Evolutionary conservation across 2,888 invertebrate species (phyloP), one percentile per base, ranked within the genome.

Genomic region (Lycophotia porphyrea): DNA sequence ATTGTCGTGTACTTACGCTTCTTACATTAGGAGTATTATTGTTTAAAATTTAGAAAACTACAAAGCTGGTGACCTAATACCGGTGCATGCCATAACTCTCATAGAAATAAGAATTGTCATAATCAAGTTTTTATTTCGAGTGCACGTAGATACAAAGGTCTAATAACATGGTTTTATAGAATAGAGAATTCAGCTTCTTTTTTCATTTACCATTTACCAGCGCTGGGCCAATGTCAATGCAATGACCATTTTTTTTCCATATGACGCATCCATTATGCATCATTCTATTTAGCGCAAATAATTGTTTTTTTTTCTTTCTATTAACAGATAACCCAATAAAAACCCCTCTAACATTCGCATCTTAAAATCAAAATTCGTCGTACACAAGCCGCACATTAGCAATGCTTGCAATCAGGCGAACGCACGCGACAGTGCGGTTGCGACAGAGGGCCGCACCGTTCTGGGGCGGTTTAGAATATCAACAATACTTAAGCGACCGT

Each of bases 391-490:
- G 92, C 87, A 92, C 90, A 34, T 86, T 84, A 90, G 87, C 86
- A 91, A 90, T 90, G 90, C 92, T 93, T 93, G 93, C 94, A 95
- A 95, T 94, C 95, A 94, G 92, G 90, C 91, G 87, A 89, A 92
- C 91, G 92, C 94, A 93, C 92, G 93, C 94, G 93, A 92, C 93
- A 91, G 90, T 94, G 94, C 89, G 94, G 94, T 95, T 93, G 92
- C 94, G 88, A 93, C 93, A 92, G 88, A 91, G 91, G 89, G 85
- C 89, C 88, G 85, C 88, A 79, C 80, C 89, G 88, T 90, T 91
- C 92, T 89, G 90, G 92, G 92, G 93, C 87, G 93, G 94, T 94
- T 95, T 93, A 93, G 95, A 95, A 95, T 95, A 96, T 93, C 93
- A 94, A 94, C 94, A 95, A 93, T 93, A 93, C 93, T 94, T 94